Base-by-base conservation (phyloP, 2,113 vertebrate species). In the Corythornis madagascariensis region DNA sequence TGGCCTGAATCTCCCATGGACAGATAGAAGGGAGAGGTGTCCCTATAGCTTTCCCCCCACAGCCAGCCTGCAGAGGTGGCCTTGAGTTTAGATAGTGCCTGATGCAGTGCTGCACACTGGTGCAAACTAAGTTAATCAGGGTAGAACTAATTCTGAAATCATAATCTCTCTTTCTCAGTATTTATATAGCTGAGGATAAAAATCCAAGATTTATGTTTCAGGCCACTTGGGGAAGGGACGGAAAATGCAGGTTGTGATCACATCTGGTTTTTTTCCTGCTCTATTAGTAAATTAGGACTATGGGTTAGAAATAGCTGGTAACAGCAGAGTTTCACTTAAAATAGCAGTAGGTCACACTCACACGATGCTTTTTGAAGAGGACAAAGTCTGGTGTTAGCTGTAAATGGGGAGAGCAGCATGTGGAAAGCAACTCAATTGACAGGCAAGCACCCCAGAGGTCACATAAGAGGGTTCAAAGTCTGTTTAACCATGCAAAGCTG, bases 341-440 rank as follows among this genome's bases (percentile, higher is more conserved):
- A 25, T 75, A 82, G 72, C 69, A 71, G 80, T 47, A 88, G 86
- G 79, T 96, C 86, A 84, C 70, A 35, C 29, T 92, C 86, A 86
- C 60, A 20, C 1, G 15, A 86, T 78, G 76, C 35, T 60, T 86
- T 84, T 78, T 0, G 0, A 48, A 78, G 70, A 95, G 65, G 61
- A 40, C 70, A 90, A 81, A 45, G 61, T 88, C 92, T 93, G 26
- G 21, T 77, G 57, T 48, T 75, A 65, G 90, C 73, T 88, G 69
- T 72, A 96, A 95, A 95, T 83, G 76, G 88, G 53, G 29, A 90
- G 28, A 90, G 40, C 80, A 90, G 88, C 31, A 9, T 88, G 69
- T 78, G 83, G 86, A 90, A 93, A 95, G 83, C 57, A 88, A 91
- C 52, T 88, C 76, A 75, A 75, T 61, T 72, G 93, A 88, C 80